Conservation (phyloP, 2,888 invertebrate species). For the Campopleginae sp. region DNA sequence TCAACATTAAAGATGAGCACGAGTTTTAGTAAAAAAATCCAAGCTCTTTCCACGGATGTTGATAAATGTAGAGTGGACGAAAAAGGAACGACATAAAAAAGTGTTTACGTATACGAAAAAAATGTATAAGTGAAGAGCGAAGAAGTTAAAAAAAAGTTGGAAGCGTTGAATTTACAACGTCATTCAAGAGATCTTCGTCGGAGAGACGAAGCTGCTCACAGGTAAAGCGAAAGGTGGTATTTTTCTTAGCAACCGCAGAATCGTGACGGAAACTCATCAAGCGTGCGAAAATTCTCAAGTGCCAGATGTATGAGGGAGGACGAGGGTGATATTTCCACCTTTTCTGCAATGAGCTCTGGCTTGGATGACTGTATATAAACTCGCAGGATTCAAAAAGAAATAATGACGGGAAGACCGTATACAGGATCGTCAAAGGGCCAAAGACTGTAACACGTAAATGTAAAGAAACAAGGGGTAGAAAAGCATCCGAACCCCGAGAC, state of each 20-base stretch:
- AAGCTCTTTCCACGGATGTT: slow-evolving; percentile 44
- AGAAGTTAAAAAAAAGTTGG: neutral
- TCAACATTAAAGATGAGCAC: slow-evolving; percentile 20
- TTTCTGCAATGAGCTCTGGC: slow-evolving; percentile 62
- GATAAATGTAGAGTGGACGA: neutral
- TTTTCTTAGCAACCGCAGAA: slow-evolving; percentile 71
- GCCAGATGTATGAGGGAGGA: slow-evolving; percentile 61
- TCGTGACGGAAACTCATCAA: slow-evolving; percentile 81
- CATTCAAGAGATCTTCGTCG: slow-evolving; percentile 60
- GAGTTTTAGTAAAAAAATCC: slow-evolving; percentile 30
- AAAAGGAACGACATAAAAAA: slow-evolving; percentile 46
- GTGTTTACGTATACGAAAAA: slow-evolving; percentile 51
- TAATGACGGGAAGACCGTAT: slow-evolving; percentile 47
- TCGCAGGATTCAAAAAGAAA: slow-evolving; percentile 50
- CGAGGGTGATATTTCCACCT: slow-evolving; percentile 51
- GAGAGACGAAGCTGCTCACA: slow-evolving; percentile 69
- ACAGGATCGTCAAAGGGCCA: slow-evolving; percentile 46
- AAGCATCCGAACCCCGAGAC: slow-evolving; percentile 65
- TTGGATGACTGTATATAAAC: slow-evolving; percentile 17
- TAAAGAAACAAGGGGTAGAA: slow-evolving; percentile 59
- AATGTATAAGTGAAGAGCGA: slow-evolving; percentile 53
- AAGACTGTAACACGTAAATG: slow-evolving; percentile 38
- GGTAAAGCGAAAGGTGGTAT: slow-evolving; percentile 54
- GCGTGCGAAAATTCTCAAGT: slow-evolving; percentile 79
- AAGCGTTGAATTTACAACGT: slow-evolving; percentile 40